These are phyloP conservation scores for Rhopalosiphum maidis DNA, from an alignment of 1,140 invertebrate genomes.

Conservation along the genomic window DNA sequence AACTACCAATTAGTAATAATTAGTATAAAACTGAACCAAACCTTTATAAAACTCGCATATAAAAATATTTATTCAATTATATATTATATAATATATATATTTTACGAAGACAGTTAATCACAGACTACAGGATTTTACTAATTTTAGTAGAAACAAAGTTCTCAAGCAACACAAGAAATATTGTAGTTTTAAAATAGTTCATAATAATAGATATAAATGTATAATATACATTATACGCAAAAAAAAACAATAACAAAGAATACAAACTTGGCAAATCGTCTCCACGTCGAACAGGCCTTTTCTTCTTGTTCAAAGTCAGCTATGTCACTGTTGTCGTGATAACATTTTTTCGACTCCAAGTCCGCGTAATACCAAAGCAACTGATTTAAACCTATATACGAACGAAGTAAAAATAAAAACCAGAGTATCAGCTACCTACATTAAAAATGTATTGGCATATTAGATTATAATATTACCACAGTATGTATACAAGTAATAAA, in stretches of 20 bases:
- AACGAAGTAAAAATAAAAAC: background rate
- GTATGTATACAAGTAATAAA: background rate
- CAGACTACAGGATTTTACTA: background rate
- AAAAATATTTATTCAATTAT: background rate
- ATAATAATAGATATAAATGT: background rate
- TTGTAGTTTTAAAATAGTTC: background rate
- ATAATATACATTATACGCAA: background rate
- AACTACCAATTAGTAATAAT: too few species aligned
- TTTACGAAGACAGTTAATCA: background rate
- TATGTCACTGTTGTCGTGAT: conserved; percentile 72
- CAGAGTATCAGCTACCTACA: background rate
- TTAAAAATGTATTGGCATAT: background rate
- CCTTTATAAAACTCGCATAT: too few species aligned
- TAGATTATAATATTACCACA: background rate
- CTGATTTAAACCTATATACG: conserved; percentile 80
- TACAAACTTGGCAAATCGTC: conserved; percentile 81
- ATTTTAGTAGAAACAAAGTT: background rate
- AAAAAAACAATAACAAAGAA: background rate
- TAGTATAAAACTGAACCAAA: too few species aligned
- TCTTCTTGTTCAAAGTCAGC: conserved; percentile 80
- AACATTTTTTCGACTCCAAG: conserved; percentile 83
- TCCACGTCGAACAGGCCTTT: conserved; percentile 83
- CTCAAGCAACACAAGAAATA: background rate
- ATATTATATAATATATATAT: too few species aligned
- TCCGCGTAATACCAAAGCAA: conserved; percentile 96